These are phyloP conservation scores for Gambusia holbrooki DNA, from an alignment of 2,113 vertebrate genomes.

Conservation along the genomic window DNA sequence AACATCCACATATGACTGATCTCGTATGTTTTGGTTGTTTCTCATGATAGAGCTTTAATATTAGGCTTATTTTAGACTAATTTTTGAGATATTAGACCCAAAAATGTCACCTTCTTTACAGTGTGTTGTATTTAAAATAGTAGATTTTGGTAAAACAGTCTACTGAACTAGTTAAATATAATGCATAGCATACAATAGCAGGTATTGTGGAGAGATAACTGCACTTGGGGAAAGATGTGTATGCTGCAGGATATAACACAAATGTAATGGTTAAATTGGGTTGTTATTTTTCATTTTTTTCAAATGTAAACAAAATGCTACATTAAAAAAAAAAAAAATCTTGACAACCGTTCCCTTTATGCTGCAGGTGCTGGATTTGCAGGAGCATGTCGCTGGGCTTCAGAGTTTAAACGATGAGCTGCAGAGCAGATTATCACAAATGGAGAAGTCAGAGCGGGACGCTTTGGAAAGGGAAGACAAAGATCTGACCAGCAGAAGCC, in stretches of 20 bases:
- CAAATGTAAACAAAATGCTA: background rate
- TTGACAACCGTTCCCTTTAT: constrained; percentile 3
- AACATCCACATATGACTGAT: background rate
- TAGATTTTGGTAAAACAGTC: background rate
- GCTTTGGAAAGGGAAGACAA: constrained; percentile 21
- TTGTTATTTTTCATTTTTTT: background rate
- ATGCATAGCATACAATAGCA: background rate
- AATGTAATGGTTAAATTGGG: too few relatives aligned
- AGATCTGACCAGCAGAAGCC: constrained; percentile 14
- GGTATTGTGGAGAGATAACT: background rate
- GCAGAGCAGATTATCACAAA: constrained; percentile 63
- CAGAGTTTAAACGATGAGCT: constrained; percentile 81
- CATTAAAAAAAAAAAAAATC: background rate
- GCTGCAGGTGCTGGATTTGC: constrained; percentile 85
- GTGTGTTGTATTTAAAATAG: background rate
- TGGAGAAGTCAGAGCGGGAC: constrained; percentile 38
- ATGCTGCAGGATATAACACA: background rate
- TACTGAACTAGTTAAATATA: background rate
- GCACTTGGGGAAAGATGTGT: background rate
- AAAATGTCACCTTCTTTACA: background rate
- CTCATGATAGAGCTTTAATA: background rate
- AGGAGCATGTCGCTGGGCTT: constrained; percentile 81
- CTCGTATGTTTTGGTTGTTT: background rate
- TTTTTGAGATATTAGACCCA: too few relatives aligned
- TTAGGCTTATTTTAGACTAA: background rate